Evolutionary conservation across 2,113 vertebrate species (phyloP).

Genomic region (Pelecanus crispus): DNA sequence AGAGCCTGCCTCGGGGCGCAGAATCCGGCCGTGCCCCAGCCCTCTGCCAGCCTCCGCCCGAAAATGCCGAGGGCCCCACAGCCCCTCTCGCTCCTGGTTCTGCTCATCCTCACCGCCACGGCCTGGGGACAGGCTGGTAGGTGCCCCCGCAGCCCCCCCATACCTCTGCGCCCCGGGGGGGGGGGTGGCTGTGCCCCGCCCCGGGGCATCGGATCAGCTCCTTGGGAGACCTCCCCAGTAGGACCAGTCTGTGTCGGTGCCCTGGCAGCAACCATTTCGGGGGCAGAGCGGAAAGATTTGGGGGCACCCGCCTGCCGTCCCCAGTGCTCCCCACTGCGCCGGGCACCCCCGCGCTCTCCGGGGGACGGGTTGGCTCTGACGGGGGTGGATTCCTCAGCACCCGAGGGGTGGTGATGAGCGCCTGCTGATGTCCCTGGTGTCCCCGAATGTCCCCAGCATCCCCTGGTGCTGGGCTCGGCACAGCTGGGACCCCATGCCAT

Average conservation of each 20-base stretch:
- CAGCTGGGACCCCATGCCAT: neutral
- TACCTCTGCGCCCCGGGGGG: rapidly evolving
- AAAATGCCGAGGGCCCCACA: neutral
- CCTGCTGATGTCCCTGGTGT: neutral
- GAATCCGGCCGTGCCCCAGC: neutral
- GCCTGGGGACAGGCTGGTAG: neutral
- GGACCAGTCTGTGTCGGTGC: neutral
- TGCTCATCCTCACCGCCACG: rapidly evolving
- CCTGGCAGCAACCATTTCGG: neutral
- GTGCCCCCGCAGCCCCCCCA: rapidly evolving
- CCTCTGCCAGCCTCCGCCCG: rapidly evolving
- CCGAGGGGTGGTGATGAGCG: neutral
- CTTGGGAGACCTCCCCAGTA: neutral
- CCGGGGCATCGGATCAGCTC: neutral
- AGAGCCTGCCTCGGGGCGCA: neutral
- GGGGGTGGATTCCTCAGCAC: neutral
- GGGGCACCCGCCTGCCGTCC: neutral
- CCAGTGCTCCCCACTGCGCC: neutral
- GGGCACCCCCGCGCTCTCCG: rapidly evolving
- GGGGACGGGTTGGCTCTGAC: neutral
- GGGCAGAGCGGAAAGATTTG: neutral
- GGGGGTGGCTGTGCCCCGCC: too few species aligned
- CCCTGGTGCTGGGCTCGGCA: rapidly evolving
- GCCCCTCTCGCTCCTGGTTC: neutral
- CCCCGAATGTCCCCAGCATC: neutral